phyloP scores from a whole-genome alignment of 1,140 invertebrate genomes.

The Notospermus geniculatus region DNA sequence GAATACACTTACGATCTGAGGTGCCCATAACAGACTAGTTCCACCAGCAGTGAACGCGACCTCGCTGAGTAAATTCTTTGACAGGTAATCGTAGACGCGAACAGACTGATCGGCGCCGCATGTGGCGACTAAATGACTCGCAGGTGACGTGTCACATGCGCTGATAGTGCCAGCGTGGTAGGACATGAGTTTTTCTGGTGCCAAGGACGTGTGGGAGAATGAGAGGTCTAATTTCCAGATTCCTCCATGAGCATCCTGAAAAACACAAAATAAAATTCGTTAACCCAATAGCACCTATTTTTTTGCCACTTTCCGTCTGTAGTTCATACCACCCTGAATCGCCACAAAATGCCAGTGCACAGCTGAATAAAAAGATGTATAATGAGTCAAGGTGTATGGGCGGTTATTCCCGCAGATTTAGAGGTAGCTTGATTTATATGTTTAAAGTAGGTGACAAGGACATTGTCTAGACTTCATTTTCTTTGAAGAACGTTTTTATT shows the following conservation, averaged over 20 bases:
- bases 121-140: constrained; percentile 67
- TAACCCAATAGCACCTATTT: too few relatives aligned
- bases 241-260: constrained; percentile 76
- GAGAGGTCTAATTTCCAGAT: constrained; percentile 77
- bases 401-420: too few relatives aligned
- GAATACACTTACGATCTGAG: constrained; percentile 63
- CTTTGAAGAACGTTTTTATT: too few relatives aligned
- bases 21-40: constrained; percentile 71
- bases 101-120: constrained; percentile 67
- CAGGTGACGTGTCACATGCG: constrained; percentile 66
- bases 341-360: too few relatives aligned
- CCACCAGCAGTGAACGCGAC: constrained; percentile 65
- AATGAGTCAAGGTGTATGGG: too few relatives aligned
- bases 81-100: constrained; percentile 69
- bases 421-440: too few relatives aligned
- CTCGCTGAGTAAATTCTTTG: constrained; percentile 61
- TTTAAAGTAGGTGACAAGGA: too few relatives aligned
- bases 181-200: constrained; percentile 65
- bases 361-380: too few relatives aligned
- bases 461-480: too few relatives aligned
- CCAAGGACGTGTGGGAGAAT: constrained; percentile 59
- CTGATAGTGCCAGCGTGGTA: constrained; percentile 74
- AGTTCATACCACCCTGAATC: too few relatives aligned
- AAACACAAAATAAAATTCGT: constrained; percentile 1
- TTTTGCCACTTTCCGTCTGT: too few relatives aligned